Conservation (phyloP, 2,797 vertebrate genomes). For the Enteromius afrohamiltoni region DNA sequence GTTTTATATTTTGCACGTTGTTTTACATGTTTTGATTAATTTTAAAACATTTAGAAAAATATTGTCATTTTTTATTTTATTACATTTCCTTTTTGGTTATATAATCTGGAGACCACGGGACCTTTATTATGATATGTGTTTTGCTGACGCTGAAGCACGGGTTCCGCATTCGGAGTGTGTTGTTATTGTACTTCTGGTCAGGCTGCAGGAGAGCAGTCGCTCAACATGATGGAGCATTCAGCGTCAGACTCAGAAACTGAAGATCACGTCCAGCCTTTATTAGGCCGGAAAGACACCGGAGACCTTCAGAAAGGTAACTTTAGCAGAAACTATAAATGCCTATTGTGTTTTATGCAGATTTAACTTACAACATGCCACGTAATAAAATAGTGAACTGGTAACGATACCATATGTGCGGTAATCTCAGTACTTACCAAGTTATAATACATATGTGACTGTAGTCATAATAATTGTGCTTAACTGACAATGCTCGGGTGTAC, state of each 20-base stretch:
- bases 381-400: background rate
- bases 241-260: constrained; percentile 64
- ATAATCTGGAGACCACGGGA: background rate
- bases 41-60: background rate
- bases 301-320: constrained; percentile 58
- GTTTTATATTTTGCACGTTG: background rate
- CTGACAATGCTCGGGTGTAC: background rate
- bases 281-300: constrained; percentile 42
- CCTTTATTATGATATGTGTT: constrained; percentile 36
- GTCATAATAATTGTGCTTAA: background rate
- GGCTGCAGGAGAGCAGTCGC: constrained; percentile 13
- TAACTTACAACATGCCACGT: no score
- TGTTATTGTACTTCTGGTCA: constrained; percentile 8
- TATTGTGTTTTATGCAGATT: background rate
- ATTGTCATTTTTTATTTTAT: background rate
- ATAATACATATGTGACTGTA: background rate
- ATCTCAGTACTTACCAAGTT: background rate
- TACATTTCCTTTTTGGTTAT: background rate
- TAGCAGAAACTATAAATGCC: background rate
- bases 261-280: constrained; percentile 63
- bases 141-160: background rate
- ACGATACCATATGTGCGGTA: background rate
- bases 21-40: background rate
- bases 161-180: constrained; percentile 5
- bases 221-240: constrained; percentile 58